These are phyloP conservation scores for Lutraria lutraria DNA, from an alignment of 2,888 invertebrate genomes.

Conservation along the genomic window DNA sequence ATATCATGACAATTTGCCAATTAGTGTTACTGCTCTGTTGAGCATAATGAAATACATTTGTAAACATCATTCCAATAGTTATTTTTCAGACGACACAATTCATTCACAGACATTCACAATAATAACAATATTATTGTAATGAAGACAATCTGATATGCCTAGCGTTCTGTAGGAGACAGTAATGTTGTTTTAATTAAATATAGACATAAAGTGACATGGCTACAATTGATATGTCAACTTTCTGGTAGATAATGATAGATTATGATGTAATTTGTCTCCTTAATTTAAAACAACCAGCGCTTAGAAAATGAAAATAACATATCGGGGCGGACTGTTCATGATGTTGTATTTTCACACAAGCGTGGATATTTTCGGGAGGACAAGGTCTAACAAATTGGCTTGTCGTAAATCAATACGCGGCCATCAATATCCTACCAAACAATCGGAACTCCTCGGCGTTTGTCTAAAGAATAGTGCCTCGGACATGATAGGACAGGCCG, in stretches of 20 bases:
- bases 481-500: no score
- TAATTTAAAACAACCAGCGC: background rate
- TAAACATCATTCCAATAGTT: no score
- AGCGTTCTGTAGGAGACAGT: background rate
- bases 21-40: no score
- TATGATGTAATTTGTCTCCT: constrained; percentile 14
- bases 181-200: constrained; percentile 1
- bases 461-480: no score
- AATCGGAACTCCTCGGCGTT: no score
- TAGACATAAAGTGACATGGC: background rate
- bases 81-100: background rate
- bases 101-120: background rate
- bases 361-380: background rate
- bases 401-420: no score
- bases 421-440: no score
- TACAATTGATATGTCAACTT: background rate
- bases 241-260: constrained; percentile 1
- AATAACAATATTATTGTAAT: background rate
- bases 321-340: background rate
- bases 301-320: constrained; percentile 11
- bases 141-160: background rate
- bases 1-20: no score
- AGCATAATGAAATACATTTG: no score
- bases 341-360: background rate
- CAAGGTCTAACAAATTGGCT: background rate